These are phyloP conservation scores for Endomychus coccineus DNA, from an alignment of 2,888 invertebrate genomes.

Conservation along the genomic window DNA sequence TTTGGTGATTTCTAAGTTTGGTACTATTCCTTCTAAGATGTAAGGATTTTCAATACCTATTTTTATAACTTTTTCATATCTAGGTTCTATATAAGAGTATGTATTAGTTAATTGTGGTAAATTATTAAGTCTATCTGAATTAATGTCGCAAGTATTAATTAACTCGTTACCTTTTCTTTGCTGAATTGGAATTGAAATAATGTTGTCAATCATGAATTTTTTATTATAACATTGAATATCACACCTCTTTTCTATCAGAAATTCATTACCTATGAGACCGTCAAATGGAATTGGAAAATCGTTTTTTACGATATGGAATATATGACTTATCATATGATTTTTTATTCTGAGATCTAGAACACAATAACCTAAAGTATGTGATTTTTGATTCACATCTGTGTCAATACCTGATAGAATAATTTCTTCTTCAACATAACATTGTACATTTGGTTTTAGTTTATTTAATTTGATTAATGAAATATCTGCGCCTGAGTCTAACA, in stretches of 20 bases:
- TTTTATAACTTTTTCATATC: slow-evolving; percentile 10
- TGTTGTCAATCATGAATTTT: slow-evolving; percentile 9
- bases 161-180: no score
- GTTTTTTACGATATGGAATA: slow-evolving; percentile 14
- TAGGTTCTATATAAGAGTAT: slow-evolving; percentile 10
- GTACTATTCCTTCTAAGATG: slow-evolving; percentile 10
- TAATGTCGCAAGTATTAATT: slow-evolving; percentile 1
- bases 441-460: slow-evolving; percentile 11
- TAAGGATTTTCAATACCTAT: slow-evolving; percentile 7
- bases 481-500: slow-evolving; percentile 18
- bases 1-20: slow-evolving; percentile 8
- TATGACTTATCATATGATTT: slow-evolving; percentile 7
- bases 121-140: slow-evolving; percentile 3
- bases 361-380: slow-evolving; percentile 7
- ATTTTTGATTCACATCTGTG: slow-evolving; percentile 1
- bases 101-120: slow-evolving; percentile 2
- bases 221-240: slow-evolving; percentile 17
- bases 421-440: slow-evolving; percentile 5
- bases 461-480: slow-evolving; percentile 14
- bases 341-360: slow-evolving; percentile 2
- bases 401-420: slow-evolving; percentile 12
- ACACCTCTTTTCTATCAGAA: slow-evolving; percentile 9
- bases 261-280: slow-evolving; percentile 20
- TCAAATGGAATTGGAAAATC: slow-evolving; percentile 21
- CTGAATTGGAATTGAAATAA: no score